Base-by-base conservation (phyloP, 1,140 invertebrate species). In the Meloidogyne chitwoodi region DNA sequence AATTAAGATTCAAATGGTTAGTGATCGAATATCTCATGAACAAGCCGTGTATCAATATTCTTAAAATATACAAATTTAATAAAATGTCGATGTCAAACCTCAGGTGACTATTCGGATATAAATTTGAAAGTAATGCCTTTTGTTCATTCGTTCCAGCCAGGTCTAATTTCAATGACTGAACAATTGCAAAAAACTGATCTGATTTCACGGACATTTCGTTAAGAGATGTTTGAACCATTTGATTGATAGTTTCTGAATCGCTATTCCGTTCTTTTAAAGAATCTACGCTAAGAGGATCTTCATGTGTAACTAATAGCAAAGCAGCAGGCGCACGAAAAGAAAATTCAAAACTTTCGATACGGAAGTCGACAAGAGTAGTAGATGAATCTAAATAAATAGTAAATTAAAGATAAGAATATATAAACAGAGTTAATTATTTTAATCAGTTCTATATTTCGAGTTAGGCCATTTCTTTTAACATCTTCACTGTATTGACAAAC, bases 301-400 rank as follows among this genome's bases (percentile, higher is more conserved):
- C 75, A 63, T 82, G 81, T 24, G 83, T 79, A 14, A 82, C 63
- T 12, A 82, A 27, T 16, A 65, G 29, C n/a, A 78, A 34, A 14
- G 83, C 16, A 2, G 62, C 66, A 3, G 81, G 82, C 14, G 56
- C 31, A 44, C 69, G 64, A 26, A 84, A 26, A 11, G 65, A 63
- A 12, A 82, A 29, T 0, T 44, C 19, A 24, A 82, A 75, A n/a
- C 81, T 64, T 29, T 82, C 82, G 4, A 80, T 79, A 22, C 70
- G 31, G 38, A 38, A 65, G 16, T 84, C 82, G n/a, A 72, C 80
- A 24, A 82, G 64, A n/a, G 80, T 75, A 16, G 48, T 83, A 19
- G 80, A 81, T 10, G 67, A 22, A 65, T 38, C 75, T 76, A 64
- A 1, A 31, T 11, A 34, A 74, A 63, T 69, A 19, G 10, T 0